Base-by-base conservation (phyloP, 1,140 invertebrate genomes). In the Parapsyche elsis region DNA sequence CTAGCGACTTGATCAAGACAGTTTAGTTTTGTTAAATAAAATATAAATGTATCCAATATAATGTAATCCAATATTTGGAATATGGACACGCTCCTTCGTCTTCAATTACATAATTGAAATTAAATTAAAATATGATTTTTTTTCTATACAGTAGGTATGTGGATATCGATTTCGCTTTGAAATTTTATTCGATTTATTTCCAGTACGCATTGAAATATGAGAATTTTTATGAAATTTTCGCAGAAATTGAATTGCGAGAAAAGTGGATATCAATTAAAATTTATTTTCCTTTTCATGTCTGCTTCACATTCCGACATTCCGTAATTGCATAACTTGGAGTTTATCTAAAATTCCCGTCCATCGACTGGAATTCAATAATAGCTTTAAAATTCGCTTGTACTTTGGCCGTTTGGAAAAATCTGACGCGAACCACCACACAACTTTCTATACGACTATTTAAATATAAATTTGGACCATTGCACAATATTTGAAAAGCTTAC, bases 291-390 rank as follows among this genome's bases (percentile, higher is more conserved):
- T 61, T 16, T 19, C 16, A 61, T 61, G 21, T 24, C 64, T 67
- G 64, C 23, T 67, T 67, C 24, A 26, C 21, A 30, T 67, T 24
- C 64, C 64, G 64, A 26, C 21, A 26, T 26, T 67, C 24, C 64
- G 64, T 26, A 67, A 67, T 67, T 67, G 64, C 64, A 67, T 67
- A 67, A 67, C 64, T 26, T 10, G 64, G 64, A 67, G 12, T 26
- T 67, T 67, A 67, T 67, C 64, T 67, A 67, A 67, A 67, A 67
- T 67, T 67, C 64, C 64, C 9, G 21, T 19, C 21, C 4, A 23
- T 9, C 64, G 23, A 23, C 7, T 19, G 64, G 64, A 67, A 67
- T 67, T 30, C 64, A 26, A 67, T 67, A 67, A 67, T 67, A 67
- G 24, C 12, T 53, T 38, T 38, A 38, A 38, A 38, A 38, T 7